phyloP scores from a whole-genome alignment of 2,888 invertebrate species.

The Melanotus villosus region DNA sequence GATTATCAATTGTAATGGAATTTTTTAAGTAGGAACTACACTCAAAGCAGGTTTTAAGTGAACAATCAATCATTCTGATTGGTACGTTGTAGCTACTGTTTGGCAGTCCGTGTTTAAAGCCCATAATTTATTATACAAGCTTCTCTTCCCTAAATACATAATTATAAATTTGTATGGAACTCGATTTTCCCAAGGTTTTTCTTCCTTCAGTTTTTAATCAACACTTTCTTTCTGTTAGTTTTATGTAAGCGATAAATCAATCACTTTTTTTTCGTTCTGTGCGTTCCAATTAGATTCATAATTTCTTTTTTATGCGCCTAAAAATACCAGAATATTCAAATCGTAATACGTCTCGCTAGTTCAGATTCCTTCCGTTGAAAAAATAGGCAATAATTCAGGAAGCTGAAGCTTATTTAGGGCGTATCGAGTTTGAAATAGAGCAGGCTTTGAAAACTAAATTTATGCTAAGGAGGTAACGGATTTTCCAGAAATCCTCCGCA shows the following conservation, averaged over 20 bases:
- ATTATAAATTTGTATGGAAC: constrained; percentile 18
- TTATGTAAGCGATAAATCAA: background rate
- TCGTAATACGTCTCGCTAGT: too few species aligned
- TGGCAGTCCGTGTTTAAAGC: constrained; percentile 26
- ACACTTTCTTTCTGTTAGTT: background rate
- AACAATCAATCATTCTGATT: constrained; percentile 31
- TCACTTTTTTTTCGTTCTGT: background rate
- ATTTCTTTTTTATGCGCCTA: too few species aligned
- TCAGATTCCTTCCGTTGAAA: constrained; percentile 11
- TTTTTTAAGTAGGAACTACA: constrained; percentile 9
- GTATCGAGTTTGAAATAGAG: constrained; percentile 24
- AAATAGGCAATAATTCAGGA: constrained; percentile 21
- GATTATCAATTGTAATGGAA: constrained; percentile 19
- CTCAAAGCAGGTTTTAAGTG: constrained; percentile 15
- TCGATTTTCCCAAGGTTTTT: background rate
- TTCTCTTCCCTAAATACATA: constrained; percentile 12
- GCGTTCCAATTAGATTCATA: background rate
- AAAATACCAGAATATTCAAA: too few species aligned
- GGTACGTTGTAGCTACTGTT: constrained; percentile 28
- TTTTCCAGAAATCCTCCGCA: constrained; percentile 25
- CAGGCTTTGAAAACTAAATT: constrained; percentile 30
- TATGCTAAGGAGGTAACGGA: constrained; percentile 33
- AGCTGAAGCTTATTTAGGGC: constrained; percentile 26
- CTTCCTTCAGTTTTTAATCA: background rate
- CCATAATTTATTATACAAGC: constrained; percentile 22